Evolutionary conservation across 2,113 vertebrate species (phyloP).

Genomic region (chimpanzee (Pan troglodytes)): DNA sequence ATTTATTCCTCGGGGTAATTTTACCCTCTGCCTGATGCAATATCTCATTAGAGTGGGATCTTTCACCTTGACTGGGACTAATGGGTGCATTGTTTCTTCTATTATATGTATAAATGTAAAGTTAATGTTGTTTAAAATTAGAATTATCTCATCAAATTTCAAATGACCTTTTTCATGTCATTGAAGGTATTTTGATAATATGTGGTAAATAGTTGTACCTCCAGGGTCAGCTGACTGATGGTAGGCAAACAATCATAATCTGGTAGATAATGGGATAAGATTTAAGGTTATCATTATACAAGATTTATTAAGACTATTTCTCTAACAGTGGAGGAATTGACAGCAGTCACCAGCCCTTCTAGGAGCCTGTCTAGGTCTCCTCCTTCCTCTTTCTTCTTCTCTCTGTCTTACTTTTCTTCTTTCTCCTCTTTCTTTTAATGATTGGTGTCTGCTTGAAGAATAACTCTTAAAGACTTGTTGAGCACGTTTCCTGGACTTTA

Average conservation of each 20-base stretch:
- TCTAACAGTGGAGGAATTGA: background rate
- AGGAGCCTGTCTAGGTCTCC: background rate
- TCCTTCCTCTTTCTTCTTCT: background rate
- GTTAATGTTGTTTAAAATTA: background rate
- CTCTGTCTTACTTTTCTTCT: too few species aligned
- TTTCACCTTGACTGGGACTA: background rate
- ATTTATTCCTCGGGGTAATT: background rate
- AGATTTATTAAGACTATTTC: background rate
- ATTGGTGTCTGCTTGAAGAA: background rate
- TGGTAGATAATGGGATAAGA: background rate
- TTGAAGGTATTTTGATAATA: background rate
- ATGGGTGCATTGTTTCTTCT: background rate
- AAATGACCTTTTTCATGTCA: background rate
- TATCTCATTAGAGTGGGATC: background rate
- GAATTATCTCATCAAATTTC: background rate
- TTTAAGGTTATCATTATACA: background rate
- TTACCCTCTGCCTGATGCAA: background rate
- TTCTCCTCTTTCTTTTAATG: background rate
- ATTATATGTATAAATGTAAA: background rate
- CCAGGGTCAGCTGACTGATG: background rate
- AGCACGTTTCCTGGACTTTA: background rate
- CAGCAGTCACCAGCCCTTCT: background rate
- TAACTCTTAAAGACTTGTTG: background rate
- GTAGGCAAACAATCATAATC: background rate
- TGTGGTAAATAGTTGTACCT: background rate